Base-by-base conservation (phyloP, 2,888 invertebrate species). In the Caenorhabditis afra region DNA sequence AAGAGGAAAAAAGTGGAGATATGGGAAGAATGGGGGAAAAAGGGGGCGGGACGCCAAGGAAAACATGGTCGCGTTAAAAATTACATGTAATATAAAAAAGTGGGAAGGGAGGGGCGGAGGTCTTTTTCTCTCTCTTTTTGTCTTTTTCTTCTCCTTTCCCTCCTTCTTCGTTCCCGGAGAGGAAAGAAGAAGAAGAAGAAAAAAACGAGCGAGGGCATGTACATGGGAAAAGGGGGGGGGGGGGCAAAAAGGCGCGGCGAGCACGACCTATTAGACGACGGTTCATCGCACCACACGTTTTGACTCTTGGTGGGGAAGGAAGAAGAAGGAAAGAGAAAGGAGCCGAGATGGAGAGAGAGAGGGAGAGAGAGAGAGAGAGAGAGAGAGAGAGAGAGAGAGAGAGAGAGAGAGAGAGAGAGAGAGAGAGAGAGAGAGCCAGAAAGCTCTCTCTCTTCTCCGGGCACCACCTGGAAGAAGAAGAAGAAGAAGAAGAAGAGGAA, bases 271-370 rank as follows among this genome's bases (percentile, higher is more conserved):
- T 73, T 73, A 73, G 73, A 64, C 58, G 73, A 73, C 73, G 73
- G 73, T 73, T 73, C 64, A 73, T 73, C 73, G 73, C 73, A 73
- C 67, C 57, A 66, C 66, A 66, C 66, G 66, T 66, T 71, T 73
- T 73, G 64, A 65, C 62, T 70, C 50, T 29, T 29, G 29, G 29
- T 29, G 29, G 61, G 39, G 47, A 49, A 41, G 47, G 52, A 59
- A 49, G 39, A 35, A 22, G 50, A 29, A 37, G 20, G 37, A 64
- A 64, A 45, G 41, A 58, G 59, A 11, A 37, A 14, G 57, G 59
- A 37, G 53, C 47, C 14, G 41, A 59, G 29, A 49, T 53, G 23
- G 55, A 44, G 57, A n/a, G 7, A 16, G 59, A 68, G 58, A 58
- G 45, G 14, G 62, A 55, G 53, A 59, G 44, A 45, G 58, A 58